Evolutionary conservation across 2,797 vertebrate species (phyloP).

Genomic region (Poeciliopsis paucimaculata): DNA sequence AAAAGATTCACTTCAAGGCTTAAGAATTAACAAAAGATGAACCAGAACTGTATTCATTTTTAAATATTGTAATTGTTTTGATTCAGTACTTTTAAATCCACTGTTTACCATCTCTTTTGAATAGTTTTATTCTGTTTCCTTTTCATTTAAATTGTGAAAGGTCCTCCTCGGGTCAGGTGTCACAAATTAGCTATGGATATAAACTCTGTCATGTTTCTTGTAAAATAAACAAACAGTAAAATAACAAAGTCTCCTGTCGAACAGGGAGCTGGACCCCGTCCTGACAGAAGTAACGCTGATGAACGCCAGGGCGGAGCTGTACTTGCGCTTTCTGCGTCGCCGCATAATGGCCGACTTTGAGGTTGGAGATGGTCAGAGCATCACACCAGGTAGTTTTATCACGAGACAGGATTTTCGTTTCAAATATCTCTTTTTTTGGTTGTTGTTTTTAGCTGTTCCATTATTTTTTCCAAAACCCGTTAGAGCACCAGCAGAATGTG

Average conservation of each 20-base stretch:
- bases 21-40: too few species aligned
- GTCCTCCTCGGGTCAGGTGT: too few species aligned
- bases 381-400: slow-evolving; percentile 85
- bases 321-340: slow-evolving; percentile 92
- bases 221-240: too few species aligned
- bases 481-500: slow-evolving; percentile 89
- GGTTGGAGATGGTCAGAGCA: slow-evolving; percentile 90
- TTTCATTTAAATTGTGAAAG: too few species aligned
- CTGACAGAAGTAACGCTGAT: slow-evolving; percentile 94
- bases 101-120: too few species aligned
- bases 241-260: slow-evolving; percentile 4
- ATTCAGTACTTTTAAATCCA: too few species aligned
- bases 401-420: neutral
- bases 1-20: too few species aligned
- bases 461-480: neutral
- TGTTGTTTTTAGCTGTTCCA: neutral
- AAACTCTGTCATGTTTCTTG: too few species aligned
- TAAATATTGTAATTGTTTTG: too few species aligned
- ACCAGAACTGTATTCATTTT: too few species aligned
- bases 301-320: slow-evolving; percentile 95
- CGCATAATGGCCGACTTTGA: slow-evolving; percentile 93
- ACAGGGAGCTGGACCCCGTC: slow-evolving; percentile 93
- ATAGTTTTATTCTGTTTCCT: too few species aligned
- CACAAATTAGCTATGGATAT: too few species aligned
- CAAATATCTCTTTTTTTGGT: neutral